phyloP scores from a whole-genome alignment of 2,113 vertebrate genomes.

The Tragelaphus imberbis region DNA sequence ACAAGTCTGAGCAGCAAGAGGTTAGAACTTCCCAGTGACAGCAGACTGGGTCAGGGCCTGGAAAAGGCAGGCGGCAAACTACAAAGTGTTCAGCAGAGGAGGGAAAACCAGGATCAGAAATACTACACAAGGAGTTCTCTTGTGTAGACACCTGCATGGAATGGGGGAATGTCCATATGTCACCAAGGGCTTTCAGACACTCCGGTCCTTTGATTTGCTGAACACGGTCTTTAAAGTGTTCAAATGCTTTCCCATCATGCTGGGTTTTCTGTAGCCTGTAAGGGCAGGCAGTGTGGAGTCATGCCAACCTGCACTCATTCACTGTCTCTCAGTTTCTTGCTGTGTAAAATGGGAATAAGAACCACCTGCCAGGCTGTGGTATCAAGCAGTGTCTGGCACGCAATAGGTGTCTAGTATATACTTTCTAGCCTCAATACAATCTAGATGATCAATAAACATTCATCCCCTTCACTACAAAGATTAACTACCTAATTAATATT shows the following conservation, averaged over 20 bases:
- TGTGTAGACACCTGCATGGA: background rate
- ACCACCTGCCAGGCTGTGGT: background rate
- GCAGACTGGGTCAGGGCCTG: background rate
- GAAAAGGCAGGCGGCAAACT: background rate
- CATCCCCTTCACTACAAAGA: background rate
- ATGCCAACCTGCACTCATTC: background rate
- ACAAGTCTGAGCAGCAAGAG: background rate
- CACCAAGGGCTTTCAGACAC: background rate
- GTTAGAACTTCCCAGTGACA: background rate
- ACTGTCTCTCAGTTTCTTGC: background rate
- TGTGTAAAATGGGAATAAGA: background rate
- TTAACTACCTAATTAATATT: background rate
- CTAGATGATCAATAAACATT: background rate
- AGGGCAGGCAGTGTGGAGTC: background rate
- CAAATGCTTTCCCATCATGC: background rate
- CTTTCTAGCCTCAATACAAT: background rate
- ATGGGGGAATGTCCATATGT: background rate
- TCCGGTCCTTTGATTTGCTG: background rate
- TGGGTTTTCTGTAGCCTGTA: background rate
- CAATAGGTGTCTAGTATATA: background rate
- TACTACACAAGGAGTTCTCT: background rate
- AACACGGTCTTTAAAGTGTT: background rate
- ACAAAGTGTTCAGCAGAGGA: background rate
- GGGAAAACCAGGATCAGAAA: background rate
- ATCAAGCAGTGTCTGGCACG: background rate